Evolutionary conservation across 2,888 invertebrate genomes (phyloP).

Genomic region (Lamellibrachia columna): DNA sequence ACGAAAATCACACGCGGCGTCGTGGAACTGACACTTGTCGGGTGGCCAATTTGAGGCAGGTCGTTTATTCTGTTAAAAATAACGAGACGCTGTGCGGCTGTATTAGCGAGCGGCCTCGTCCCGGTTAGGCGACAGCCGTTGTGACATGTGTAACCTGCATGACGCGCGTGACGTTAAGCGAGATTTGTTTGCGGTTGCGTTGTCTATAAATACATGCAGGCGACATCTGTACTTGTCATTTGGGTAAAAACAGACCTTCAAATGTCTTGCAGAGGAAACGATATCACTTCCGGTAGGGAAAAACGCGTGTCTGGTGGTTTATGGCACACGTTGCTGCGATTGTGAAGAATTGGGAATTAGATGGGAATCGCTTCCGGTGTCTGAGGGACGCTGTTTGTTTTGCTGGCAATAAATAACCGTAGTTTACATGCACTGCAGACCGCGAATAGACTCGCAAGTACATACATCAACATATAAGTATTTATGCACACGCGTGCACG

Average conservation of each 20-base stretch:
- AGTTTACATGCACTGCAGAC: neutral
- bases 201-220: neutral
- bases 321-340: conserved; percentile 9
- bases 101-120: neutral
- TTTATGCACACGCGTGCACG: neutral
- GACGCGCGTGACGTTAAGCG: neutral
- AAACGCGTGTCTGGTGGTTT: neutral
- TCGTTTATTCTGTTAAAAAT: conserved; percentile 3
- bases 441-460: neutral
- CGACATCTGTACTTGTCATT: conserved; percentile 6
- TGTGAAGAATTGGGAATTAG: neutral
- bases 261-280: neutral
- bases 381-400: neutral
- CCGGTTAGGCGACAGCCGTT: neutral
- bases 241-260: neutral
- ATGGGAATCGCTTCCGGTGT: neutral
- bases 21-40: neutral
- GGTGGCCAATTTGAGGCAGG: neutral
- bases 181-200: neutral
- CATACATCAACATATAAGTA: too few species aligned
- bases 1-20: neutral
- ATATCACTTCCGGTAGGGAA: neutral
- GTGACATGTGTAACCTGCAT: neutral
- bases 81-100: neutral
- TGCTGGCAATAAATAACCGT: neutral